These are phyloP conservation scores for Bettongia penicillata DNA, from an alignment of 2,113 vertebrate species.

Conservation along the genomic window DNA sequence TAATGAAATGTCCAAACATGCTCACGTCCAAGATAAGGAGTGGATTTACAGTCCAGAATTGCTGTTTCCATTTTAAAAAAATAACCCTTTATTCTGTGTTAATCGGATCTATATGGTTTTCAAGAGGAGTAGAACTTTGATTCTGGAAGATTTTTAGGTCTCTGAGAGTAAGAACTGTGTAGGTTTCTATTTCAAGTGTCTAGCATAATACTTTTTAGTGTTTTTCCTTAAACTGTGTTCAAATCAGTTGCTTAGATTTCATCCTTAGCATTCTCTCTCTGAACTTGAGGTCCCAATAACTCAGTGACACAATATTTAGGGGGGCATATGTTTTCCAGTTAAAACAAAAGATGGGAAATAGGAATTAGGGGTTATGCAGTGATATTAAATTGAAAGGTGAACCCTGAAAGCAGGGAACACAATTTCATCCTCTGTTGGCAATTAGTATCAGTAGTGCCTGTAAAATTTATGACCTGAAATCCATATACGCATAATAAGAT, in stretches of 20 bases:
- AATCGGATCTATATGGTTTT: neutral
- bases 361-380: neutral
- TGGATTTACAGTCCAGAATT: neutral
- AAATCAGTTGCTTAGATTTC: too few species aligned
- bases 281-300: neutral
- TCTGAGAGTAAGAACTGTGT: too few species aligned
- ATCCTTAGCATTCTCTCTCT: neutral
- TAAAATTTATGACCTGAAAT: neutral
- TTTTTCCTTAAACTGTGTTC: too few species aligned
- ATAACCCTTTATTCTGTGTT: neutral
- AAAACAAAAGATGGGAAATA: neutral
- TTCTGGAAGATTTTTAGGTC: too few species aligned
- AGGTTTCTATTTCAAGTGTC: too few species aligned
- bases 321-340: neutral
- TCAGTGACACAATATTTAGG: neutral
- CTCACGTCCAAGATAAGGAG: neutral
- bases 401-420: neutral
- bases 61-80: neutral
- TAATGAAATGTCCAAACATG: neutral
- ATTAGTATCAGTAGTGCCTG: neutral
- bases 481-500: neutral
- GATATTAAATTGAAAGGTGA: neutral
- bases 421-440: neutral
- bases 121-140: too few species aligned
- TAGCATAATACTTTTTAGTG: too few species aligned